Percentiles rank a stretch among this genome's conserved stretches.
phyloP scores from a whole-genome alignment of 2,888 invertebrate genomes.

The Stenoptilia bipunctidactyla region DNA sequence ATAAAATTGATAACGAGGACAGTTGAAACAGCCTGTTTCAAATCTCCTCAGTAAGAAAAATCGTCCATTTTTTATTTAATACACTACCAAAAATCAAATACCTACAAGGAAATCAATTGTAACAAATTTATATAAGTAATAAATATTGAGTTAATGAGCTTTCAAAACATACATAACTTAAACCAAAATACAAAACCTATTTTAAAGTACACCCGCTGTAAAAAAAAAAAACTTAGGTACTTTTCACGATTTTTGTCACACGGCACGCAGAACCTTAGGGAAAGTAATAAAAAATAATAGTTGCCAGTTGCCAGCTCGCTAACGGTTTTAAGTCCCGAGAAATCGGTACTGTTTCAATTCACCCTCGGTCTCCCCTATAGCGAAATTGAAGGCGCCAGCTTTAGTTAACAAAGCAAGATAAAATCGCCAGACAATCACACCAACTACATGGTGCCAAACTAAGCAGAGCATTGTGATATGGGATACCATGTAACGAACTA shows the following conservation, averaged over 20 bases:
- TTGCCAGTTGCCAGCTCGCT: too few species aligned
- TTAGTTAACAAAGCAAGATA: too few species aligned
- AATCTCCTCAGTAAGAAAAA: slow-evolving; percentile 8
- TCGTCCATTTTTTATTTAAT: slow-evolving; percentile 4
- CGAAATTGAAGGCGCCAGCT: too few species aligned
- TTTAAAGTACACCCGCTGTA: slow-evolving; percentile 8
- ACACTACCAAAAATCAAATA: slow-evolving; percentile 4
- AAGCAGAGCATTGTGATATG: too few species aligned
- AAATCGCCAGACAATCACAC: too few species aligned
- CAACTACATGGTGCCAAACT: too few species aligned
- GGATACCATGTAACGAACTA: too few species aligned
- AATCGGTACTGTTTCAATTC: too few species aligned
- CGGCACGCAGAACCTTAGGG: background rate
- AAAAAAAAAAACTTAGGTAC: slow-evolving; percentile 6
- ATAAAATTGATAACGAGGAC: slow-evolving; percentile 8
- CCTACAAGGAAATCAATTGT: slow-evolving; percentile 6
- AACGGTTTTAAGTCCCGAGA: too few species aligned
- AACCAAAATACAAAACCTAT: slow-evolving; percentile 7
- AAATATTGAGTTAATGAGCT: slow-evolving; percentile 10
- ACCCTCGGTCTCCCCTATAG: too few species aligned
- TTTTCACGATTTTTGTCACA: slow-evolving; percentile 7
- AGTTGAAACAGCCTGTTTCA: slow-evolving; percentile 10
- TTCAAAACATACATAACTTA: slow-evolving; percentile 4
- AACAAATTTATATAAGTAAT: slow-evolving; percentile 1
- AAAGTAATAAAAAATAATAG: too few species aligned